phyloP scores from a whole-genome alignment of 2,888 invertebrate genomes.

The Hymenopus coronatus region DNA sequence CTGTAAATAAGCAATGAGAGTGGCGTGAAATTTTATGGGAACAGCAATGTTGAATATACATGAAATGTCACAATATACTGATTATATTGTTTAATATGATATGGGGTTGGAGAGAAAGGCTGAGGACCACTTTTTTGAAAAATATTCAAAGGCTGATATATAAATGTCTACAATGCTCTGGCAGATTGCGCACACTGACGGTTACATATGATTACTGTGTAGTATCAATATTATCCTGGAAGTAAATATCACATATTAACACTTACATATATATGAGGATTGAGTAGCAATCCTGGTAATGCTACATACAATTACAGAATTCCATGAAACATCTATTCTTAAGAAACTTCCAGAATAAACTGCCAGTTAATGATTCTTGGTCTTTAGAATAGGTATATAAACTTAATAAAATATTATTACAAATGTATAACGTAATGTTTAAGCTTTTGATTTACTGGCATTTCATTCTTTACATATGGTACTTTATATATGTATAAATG shows the following conservation, averaged over 20 bases:
- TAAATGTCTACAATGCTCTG: neutral
- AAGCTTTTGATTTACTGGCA: neutral
- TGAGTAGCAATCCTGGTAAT: neutral
- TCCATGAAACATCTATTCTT: neutral
- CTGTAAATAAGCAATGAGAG: too few species aligned
- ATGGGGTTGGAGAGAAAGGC: neutral
- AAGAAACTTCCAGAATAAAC: neutral
- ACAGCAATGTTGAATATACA: neutral
- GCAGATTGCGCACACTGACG: too few species aligned
- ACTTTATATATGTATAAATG: neutral
- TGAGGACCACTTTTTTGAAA: neutral
- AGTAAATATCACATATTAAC: constrained; percentile 6
- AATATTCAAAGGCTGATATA: neutral
- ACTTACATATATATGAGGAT: constrained; percentile 10
- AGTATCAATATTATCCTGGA: neutral
- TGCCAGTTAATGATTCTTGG: neutral
- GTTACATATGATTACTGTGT: neutral
- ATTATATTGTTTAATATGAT: neutral
- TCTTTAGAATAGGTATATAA: neutral
- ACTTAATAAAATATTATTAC: neutral
- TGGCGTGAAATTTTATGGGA: neutral
- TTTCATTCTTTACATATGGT: neutral
- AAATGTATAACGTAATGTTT: neutral
- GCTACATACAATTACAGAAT: neutral
- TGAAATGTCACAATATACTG: neutral